phyloP scores from a whole-genome alignment of 2,888 invertebrate species.

The Caprella mutica region DNA sequence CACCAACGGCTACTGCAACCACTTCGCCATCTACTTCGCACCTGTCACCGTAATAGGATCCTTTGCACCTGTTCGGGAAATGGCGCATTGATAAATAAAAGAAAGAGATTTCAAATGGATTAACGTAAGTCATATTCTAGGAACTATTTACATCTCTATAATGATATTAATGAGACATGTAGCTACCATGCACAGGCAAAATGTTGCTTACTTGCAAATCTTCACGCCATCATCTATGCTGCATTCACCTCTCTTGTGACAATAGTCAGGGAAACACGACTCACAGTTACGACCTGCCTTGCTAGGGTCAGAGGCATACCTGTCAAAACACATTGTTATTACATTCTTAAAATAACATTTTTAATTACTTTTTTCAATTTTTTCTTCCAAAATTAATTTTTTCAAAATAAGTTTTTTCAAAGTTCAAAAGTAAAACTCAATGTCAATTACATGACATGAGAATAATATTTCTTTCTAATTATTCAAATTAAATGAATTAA shows the following conservation, averaged over 20 bases:
- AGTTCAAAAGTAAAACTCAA: no score
- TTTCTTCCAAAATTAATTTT: no score
- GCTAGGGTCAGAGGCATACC: slow-evolving; percentile 54
- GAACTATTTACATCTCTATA: no score
- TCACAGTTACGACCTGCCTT: slow-evolving; percentile 63
- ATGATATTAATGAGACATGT: no score
- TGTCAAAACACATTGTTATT: slow-evolving; percentile 37
- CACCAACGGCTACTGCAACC: slow-evolving; percentile 78
- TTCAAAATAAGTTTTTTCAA: no score
- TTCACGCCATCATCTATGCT: slow-evolving; percentile 61
- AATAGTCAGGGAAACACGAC: slow-evolving; percentile 59
- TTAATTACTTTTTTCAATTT: no score
- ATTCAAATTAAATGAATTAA: not conserved
- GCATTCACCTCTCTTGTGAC: slow-evolving; percentile 76
- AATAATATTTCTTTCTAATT: no score
- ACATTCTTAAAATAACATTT: not conserved
- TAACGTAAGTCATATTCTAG: no score
- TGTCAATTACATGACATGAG: no score
- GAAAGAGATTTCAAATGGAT: no score
- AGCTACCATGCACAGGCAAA: no score
- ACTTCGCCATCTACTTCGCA: slow-evolving; percentile 89
- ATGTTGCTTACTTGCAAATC: slow-evolving; percentile 57
- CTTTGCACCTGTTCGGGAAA: slow-evolving; percentile 53
- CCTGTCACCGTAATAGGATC: slow-evolving; percentile 73
- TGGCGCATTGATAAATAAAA: not conserved